These are phyloP conservation scores for Drosophila sucinea DNA, from an alignment of 1,140 invertebrate genomes.

Conservation along the genomic window DNA sequence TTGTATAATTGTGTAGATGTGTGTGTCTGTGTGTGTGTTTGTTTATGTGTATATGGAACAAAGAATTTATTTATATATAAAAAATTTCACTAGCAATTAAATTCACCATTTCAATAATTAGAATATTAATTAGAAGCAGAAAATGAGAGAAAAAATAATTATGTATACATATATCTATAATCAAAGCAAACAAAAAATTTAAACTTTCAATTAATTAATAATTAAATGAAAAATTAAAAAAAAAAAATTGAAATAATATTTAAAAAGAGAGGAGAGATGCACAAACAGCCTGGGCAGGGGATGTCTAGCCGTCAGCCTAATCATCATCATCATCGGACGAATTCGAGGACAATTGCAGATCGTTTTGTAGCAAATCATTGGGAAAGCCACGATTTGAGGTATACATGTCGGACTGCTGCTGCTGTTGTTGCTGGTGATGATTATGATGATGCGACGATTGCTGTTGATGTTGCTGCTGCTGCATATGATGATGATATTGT, in stretches of 20 bases:
- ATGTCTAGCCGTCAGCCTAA: constrained; percentile 37
- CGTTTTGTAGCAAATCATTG: constrained; percentile 87
- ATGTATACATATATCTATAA: constrained; percentile 17
- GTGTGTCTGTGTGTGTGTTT: constrained; percentile 32
- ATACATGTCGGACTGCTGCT: constrained; percentile 68
- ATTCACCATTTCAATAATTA: constrained; percentile 75
- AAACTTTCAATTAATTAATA: constrained; percentile 13
- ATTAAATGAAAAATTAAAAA: background rate
- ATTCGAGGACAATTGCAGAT: constrained; percentile 87
- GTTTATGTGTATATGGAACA: constrained; percentile 48
- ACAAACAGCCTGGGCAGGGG: background rate
- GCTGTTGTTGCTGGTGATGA: constrained; percentile 60
- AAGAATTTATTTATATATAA: constrained; percentile 77
- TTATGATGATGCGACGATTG: constrained; percentile 55
- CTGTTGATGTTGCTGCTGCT: constrained; percentile 36
- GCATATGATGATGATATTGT: constrained; percentile 68
- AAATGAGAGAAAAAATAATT: constrained; percentile 64
- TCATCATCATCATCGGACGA: constrained; percentile 82
- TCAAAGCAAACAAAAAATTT: constrained; percentile 46
- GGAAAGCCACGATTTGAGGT: constrained; percentile 84
- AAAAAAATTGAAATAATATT: constrained; percentile 24
- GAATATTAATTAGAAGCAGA: constrained; percentile 66
- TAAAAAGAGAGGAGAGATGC: constrained; percentile 29
- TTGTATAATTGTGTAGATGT: constrained; percentile 44
- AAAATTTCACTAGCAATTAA: constrained; percentile 79